Conservation (phyloP, 2,113 vertebrate species). For the Micromys minutus region DNA sequence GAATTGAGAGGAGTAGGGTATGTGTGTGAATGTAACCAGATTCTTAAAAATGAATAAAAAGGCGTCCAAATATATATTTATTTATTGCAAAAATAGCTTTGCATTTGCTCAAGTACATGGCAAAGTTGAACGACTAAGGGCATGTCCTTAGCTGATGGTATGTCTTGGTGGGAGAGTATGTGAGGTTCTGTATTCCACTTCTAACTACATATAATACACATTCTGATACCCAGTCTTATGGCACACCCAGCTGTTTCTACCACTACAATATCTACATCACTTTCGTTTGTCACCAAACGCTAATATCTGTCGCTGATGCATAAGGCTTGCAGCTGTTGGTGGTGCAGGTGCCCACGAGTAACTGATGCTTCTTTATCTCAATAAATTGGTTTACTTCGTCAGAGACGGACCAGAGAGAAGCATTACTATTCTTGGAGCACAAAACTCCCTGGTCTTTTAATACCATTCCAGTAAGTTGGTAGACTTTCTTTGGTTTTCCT, state of each 20-base stretch:
- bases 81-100: background rate
- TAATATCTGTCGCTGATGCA: background rate
- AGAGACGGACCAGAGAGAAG: background rate
- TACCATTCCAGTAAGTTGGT: too few relatives aligned
- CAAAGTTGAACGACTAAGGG: background rate
- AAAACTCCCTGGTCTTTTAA: too few relatives aligned
- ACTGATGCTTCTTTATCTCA: background rate
- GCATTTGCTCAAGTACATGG: background rate
- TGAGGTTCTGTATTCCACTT: background rate
- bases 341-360: background rate
- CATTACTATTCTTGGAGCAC: too few relatives aligned
- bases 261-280: background rate
- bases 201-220: background rate
- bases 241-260: background rate
- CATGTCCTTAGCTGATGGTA: background rate
- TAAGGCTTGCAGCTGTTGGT: background rate
- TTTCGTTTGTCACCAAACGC: background rate
- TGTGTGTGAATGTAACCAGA: background rate
- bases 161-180: background rate
- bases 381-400: background rate
- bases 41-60: background rate
- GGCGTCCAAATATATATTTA: background rate
- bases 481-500: too few relatives aligned
- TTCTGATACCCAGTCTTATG: background rate
- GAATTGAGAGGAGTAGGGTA: background rate